Conservation (phyloP, 2,888 invertebrate species). For the Nipponacmea schrenckii region DNA sequence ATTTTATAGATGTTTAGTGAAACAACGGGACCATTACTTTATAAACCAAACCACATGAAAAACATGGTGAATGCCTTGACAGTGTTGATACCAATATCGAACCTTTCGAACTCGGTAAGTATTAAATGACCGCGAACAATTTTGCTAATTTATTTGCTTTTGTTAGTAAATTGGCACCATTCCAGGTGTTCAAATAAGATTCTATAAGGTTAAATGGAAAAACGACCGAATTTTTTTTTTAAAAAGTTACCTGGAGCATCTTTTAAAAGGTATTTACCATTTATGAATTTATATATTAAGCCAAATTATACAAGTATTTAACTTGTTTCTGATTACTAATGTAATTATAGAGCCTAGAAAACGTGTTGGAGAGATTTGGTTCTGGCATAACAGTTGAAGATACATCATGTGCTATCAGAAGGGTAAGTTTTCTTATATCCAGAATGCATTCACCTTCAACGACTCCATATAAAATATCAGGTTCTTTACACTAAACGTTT, state of each 20-base stretch:
- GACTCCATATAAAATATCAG: no score
- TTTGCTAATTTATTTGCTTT: no score
- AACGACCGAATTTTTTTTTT: no score
- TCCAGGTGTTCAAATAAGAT: no score
- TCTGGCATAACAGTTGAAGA: slow-evolving; percentile 60
- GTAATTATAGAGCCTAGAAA: slow-evolving; percentile 52
- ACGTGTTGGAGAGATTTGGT: slow-evolving; percentile 57
- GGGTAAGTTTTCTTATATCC: slow-evolving; percentile 42
- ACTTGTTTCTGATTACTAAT: no score
- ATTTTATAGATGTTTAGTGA: slow-evolving; percentile 63
- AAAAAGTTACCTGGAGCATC: no score
- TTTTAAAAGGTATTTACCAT: no score
- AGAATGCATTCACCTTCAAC: no score
- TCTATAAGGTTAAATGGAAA: no score
- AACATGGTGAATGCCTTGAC: slow-evolving; percentile 62
- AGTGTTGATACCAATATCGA: slow-evolving; percentile 61
- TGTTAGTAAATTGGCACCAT: no score
- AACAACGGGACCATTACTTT: slow-evolving; percentile 59
- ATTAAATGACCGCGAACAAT: not conserved
- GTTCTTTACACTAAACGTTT: slow-evolving; percentile 11
- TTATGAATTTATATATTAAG: no score
- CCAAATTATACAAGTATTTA: no score
- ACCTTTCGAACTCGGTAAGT: slow-evolving; percentile 64
- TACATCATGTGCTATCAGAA: slow-evolving; percentile 55
- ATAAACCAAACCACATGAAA: slow-evolving; percentile 63